These are phyloP conservation scores for Myiotriccus ornatus DNA, from an alignment of 2,797 vertebrate genomes.

Conservation along the genomic window DNA sequence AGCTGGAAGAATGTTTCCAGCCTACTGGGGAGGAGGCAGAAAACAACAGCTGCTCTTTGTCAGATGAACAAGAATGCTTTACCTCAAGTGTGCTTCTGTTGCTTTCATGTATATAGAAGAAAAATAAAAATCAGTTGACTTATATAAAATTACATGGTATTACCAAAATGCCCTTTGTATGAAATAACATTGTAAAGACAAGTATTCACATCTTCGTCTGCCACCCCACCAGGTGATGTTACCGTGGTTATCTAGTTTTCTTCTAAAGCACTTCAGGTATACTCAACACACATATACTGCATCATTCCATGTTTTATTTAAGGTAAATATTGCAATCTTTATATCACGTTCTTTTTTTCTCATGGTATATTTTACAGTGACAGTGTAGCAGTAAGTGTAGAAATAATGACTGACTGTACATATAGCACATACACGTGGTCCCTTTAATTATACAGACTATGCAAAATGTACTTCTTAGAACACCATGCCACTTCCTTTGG, in stretches of 20 bases:
- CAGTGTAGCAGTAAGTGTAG: not conserved
- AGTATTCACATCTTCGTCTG: not conserved
- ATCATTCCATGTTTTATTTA: conserved; percentile 21
- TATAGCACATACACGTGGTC: not conserved
- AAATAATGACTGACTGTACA: not conserved
- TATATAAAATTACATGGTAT: not conserved
- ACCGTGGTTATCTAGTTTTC: not conserved
- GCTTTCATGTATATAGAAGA: not conserved
- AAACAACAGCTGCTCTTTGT: not conserved
- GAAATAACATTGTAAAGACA: not conserved
- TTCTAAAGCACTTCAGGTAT: not conserved
- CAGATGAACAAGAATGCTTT: not conserved
- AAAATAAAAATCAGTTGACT: not conserved
- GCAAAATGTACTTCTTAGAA: not conserved
- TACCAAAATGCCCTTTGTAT: not conserved
- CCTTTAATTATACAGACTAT: not conserved
- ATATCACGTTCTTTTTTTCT: not conserved
- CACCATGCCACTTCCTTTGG: not conserved
- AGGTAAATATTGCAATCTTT: not conserved
- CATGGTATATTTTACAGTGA: not conserved
- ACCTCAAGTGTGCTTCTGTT: not conserved
- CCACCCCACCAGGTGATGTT: not conserved
- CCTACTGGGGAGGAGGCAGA: not conserved
- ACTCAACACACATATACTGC: not conserved
- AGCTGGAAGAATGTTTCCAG: no score